These are phyloP conservation scores for Pempheris klunzingeri DNA, from an alignment of 2,797 vertebrate species.

Conservation along the genomic window DNA sequence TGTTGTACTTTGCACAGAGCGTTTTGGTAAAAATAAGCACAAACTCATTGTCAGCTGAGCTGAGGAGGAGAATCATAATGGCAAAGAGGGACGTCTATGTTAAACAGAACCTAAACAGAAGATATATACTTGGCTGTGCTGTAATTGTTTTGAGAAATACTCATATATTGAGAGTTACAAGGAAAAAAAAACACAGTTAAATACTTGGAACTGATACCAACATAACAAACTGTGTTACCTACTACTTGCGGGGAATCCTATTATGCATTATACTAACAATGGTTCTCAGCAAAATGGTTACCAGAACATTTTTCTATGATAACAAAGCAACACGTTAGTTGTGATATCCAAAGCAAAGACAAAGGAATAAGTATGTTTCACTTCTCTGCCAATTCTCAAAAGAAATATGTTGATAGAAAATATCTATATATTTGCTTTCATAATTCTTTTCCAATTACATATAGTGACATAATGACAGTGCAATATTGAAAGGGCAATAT, in stretches of 20 bases:
- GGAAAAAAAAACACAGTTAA: conserved; percentile 47
- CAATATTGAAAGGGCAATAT: conserved; percentile 66
- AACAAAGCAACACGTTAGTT: conserved; percentile 52
- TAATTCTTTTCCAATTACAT: conserved; percentile 59
- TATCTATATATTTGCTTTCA: conserved; percentile 58
- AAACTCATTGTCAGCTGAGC: conserved; percentile 92
- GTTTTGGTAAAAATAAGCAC: conserved; percentile 99
- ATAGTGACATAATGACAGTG: conserved; percentile 66
- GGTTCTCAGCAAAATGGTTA: conserved; percentile 53
- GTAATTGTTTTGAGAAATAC: conserved; percentile 65
- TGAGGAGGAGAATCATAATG: conserved; percentile 86
- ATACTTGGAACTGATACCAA: conserved; percentile 65
- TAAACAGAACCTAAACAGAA: conserved; percentile 65
- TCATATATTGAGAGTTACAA: conserved; percentile 65
- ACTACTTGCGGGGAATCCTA: conserved; percentile 59
- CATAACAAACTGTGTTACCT: conserved; percentile 61
- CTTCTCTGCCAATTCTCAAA: conserved; percentile 61
- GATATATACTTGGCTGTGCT: conserved; percentile 70
- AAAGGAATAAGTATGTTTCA: conserved; percentile 36
- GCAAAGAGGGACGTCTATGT: conserved; percentile 70
- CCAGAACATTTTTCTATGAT: conserved; percentile 45
- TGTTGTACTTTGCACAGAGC: conserved; percentile 96
- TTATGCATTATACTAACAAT: conserved; percentile 67
- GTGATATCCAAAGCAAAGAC: conserved; percentile 74
- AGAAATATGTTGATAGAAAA: conserved; percentile 62